phyloP scores from a whole-genome alignment of 2,797 vertebrate genomes.

The Onychomys torridus region DNA sequence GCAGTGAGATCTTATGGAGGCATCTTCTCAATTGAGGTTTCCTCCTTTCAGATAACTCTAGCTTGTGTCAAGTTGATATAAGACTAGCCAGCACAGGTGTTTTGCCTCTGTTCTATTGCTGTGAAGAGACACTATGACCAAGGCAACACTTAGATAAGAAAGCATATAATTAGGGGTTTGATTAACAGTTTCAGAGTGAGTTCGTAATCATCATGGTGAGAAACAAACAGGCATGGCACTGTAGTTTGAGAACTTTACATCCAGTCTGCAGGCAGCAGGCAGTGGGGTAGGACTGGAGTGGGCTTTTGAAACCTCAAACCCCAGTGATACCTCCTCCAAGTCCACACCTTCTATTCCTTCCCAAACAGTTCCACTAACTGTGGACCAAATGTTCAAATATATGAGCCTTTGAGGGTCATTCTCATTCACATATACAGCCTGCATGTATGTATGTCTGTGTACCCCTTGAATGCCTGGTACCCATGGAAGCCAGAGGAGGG shows the following conservation, averaged over 20 bases:
- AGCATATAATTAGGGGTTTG: background rate
- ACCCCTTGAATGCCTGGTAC: background rate
- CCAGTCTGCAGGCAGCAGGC: background rate
- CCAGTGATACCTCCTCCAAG: background rate
- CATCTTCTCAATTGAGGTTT: background rate
- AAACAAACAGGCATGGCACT: background rate
- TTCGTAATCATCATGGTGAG: background rate
- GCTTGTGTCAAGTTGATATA: background rate
- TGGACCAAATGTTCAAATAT: background rate
- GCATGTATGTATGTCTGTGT: background rate
- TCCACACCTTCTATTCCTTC: background rate
- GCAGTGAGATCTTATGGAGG: background rate
- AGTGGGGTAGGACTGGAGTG: background rate
- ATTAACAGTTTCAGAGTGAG: background rate
- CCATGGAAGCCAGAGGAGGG: background rate
- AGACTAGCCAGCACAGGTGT: background rate
- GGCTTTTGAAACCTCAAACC: background rate
- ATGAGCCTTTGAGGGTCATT: background rate
- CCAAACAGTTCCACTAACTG: background rate
- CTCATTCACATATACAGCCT: too few relatives aligned
- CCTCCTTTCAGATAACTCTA: background rate
- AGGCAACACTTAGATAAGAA: background rate
- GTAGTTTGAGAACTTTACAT: background rate
- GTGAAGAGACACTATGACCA: background rate
- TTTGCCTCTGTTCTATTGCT: background rate